Conservation (phyloP, 30 jellyfish, hydroid and myxozoan species). For the Turritopsis rubra region DNA sequence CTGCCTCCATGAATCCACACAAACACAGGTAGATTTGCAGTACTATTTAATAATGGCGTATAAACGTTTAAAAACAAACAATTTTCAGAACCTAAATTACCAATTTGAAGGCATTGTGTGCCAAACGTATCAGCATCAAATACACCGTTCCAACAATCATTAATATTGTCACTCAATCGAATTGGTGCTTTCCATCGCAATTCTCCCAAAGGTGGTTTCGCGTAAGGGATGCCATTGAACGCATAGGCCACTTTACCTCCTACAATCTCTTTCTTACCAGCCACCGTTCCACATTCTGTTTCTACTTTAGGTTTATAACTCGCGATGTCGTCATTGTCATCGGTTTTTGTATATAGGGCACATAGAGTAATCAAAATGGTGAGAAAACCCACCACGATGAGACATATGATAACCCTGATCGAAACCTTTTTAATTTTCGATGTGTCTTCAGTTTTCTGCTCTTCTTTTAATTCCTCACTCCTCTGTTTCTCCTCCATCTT, state of each 20-base stretch:
- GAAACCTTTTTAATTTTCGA: neutral
- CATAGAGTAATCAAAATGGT: neutral
- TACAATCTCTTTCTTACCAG: conserved; percentile 5
- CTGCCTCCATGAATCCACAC: conserved; percentile 82
- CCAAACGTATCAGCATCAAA: conserved; percentile 36
- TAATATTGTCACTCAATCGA: conserved; percentile 13
- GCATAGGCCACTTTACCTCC: conserved; percentile 18
- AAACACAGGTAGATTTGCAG: conserved; percentile 52
- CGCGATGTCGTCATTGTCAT: neutral
- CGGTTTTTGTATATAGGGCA: neutral
- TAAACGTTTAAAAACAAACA: conserved; percentile 60
- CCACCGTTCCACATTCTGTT: conserved; percentile 20
- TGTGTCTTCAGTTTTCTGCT: neutral
- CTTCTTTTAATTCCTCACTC: neutral
- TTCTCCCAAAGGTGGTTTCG: conserved; percentile 54
- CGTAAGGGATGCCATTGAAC: conserved; percentile 79
- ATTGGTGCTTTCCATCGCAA: conserved; percentile 69
- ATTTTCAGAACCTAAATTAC: conserved; percentile 52
- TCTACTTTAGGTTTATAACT: neutral
- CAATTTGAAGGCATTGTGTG: conserved; percentile 25
- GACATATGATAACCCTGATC: neutral
- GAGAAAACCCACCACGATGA: neutral
- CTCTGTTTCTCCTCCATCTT: neutral
- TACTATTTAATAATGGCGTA: conserved; percentile 33
- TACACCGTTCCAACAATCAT: conserved; percentile 52